phyloP scores from a whole-genome alignment of 30 jellyfish, hydroid and myxozoan species.

The Cassiopea xamachana region DNA sequence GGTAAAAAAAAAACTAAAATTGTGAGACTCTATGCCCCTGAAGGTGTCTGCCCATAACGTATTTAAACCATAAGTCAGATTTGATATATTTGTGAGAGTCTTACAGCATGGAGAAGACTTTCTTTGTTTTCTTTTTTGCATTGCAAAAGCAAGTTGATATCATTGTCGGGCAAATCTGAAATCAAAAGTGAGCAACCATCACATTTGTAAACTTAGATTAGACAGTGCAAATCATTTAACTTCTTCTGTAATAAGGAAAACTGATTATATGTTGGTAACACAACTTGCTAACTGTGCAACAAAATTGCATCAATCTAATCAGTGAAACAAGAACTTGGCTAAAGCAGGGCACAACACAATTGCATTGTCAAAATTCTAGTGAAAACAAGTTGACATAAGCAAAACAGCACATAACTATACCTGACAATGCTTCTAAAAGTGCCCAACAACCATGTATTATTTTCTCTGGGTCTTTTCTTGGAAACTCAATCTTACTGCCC shows the following conservation, averaged over 20 bases:
- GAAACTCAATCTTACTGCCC: conserved; percentile 44
- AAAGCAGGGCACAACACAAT: no score
- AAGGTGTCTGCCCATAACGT: no score
- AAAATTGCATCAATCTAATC: no score
- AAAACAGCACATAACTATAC: neutral
- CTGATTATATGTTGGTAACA: no score
- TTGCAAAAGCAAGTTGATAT: conserved; percentile 5
- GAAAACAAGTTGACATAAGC: no score
- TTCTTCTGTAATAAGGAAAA: no score
- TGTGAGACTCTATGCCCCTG: no score
- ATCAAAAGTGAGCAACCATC: neutral
- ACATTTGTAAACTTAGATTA: neutral
- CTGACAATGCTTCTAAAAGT: conserved; percentile 54
- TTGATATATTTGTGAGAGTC: neutral
- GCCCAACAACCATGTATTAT: conserved; percentile 51
- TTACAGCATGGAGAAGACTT: conserved; percentile 9
- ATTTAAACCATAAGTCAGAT: neutral
- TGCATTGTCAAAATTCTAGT: no score
- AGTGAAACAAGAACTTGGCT: no score
- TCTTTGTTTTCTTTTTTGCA: conserved; percentile 35
- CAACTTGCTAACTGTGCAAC: no score
- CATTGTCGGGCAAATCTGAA: conserved; percentile 36
- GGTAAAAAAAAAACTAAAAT: no score
- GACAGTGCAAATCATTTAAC: no score
- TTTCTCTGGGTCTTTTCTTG: conserved; percentile 45